Percentiles rank a stretch among this genome's conserved stretches.
phyloP scores from a whole-genome alignment of 2,888 invertebrate species.

The Tribolium freemani region DNA sequence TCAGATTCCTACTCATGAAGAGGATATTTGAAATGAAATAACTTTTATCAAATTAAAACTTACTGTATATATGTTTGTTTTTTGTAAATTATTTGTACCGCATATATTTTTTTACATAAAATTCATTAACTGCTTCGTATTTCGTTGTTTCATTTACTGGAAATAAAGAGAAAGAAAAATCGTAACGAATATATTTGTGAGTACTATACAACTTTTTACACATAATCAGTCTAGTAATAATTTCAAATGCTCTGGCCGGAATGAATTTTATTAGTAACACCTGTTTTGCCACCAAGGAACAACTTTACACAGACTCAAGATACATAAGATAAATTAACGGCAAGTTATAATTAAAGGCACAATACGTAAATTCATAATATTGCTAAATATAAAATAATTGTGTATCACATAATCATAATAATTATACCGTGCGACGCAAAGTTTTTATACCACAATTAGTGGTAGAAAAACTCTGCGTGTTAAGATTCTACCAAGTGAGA shows the following conservation, averaged over 20 bases:
- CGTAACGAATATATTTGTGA: slow-evolving; percentile 33
- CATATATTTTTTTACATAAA: slow-evolving; percentile 38
- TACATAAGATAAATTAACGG: slow-evolving; percentile 17
- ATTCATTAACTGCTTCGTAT: slow-evolving; percentile 23
- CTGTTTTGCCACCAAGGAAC: slow-evolving; percentile 14
- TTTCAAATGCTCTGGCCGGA: slow-evolving; percentile 51
- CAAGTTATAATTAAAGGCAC: slow-evolving; percentile 36
- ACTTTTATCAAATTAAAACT: slow-evolving; percentile 34
- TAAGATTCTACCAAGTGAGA: too few relatives aligned
- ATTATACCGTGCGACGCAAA: not conserved
- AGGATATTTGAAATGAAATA: slow-evolving; percentile 45
- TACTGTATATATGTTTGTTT: slow-evolving; percentile 26
- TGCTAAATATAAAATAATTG: slow-evolving; percentile 7
- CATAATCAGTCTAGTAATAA: slow-evolving; percentile 52
- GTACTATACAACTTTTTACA: slow-evolving; percentile 49
- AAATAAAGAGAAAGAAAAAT: slow-evolving; percentile 15
- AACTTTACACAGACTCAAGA: slow-evolving; percentile 11
- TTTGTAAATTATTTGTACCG: slow-evolving; percentile 42
- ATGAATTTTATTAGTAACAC: slow-evolving; percentile 33
- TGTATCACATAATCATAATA: slow-evolving; percentile 31
- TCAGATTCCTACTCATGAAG: slow-evolving; percentile 51
- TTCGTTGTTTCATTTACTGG: not conserved
- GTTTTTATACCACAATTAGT: not conserved
- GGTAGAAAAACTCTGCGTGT: too few relatives aligned
- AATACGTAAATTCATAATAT: slow-evolving; percentile 32